Conservation (phyloP, 2,888 invertebrate species). For the Epiblema foenella region DNA sequence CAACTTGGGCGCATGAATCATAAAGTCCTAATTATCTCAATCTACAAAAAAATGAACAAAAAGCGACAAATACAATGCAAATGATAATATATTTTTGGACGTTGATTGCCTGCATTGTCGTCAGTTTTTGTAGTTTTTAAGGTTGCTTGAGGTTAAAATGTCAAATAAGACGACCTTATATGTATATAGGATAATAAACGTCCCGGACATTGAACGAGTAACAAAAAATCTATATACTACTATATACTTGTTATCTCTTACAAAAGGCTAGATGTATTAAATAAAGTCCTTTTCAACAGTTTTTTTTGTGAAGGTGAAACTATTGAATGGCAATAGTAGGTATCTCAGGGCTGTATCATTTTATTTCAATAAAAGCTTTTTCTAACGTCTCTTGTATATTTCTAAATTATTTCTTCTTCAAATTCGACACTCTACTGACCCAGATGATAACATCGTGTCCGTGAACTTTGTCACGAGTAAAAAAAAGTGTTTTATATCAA, state of each 20-base stretch:
- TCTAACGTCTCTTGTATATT: no score
- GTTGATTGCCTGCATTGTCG: conserved; percentile 20
- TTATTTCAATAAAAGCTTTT: no score
- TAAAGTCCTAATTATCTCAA: not conserved
- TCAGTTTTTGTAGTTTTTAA: conserved; percentile 10
- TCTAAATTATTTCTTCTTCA: no score
- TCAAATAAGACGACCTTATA: conserved; percentile 12
- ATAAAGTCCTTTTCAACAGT: no score
- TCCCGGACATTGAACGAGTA: not conserved
- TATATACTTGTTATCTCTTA: not conserved
- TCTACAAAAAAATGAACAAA: not conserved
- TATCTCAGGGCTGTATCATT: no score
- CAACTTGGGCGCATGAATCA: not conserved
- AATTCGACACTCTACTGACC: no score
- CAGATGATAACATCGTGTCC: no score
- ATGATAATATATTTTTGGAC: conserved; percentile 8
- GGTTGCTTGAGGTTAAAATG: conserved; percentile 7
- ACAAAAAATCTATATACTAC: not conserved
- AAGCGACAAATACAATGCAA: conserved; percentile 23
- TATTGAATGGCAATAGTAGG: no score
- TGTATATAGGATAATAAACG: not conserved
- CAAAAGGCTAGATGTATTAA: no score
- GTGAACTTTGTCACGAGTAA: no score
- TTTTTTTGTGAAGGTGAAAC: no score
- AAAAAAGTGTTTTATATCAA: no score